These are phyloP conservation scores for Pteria penguin DNA, from an alignment of 2,888 invertebrate species.

Conservation along the genomic window DNA sequence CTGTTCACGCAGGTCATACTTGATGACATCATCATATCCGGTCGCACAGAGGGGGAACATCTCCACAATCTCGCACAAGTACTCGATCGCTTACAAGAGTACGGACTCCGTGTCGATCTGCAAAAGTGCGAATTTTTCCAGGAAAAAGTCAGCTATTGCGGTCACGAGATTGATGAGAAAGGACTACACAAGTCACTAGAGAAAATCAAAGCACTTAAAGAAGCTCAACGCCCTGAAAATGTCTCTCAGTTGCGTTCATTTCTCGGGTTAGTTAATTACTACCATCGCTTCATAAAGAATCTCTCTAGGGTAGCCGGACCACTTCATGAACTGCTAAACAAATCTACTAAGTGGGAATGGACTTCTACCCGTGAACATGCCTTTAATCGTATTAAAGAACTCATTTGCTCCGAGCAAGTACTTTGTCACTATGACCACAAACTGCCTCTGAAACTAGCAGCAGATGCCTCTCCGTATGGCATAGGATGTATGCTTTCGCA, in stretches of 20 bases:
- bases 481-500: conserved; percentile 30
- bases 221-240: conserved; percentile 25
- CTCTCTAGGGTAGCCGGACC: conserved; percentile 9
- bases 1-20: conserved; percentile 9
- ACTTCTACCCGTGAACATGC: conserved; percentile 24
- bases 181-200: conserved; percentile 31
- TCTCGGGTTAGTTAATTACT: conserved; percentile 20
- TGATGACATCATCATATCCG: not conserved
- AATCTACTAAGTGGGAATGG: conserved; percentile 29
- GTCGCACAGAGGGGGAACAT: too few relatives aligned
- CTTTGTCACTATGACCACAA: conserved; percentile 29
- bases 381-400: conserved; percentile 21
- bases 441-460: conserved; percentile 11
- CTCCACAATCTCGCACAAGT: too few relatives aligned
- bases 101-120: conserved; percentile 4
- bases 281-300: conserved; percentile 17
- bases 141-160: conserved; percentile 23
- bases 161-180: conserved; percentile 27
- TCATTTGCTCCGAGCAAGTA: conserved; percentile 31
- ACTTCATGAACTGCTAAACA: conserved; percentile 16
- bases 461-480: too few relatives aligned
- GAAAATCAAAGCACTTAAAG: conserved; percentile 25
- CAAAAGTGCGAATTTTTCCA: too few relatives aligned
- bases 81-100: conserved; percentile 3
- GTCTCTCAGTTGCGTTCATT: conserved; percentile 20